Evolutionary conservation across 2,888 invertebrate species (phyloP), one percentile per base, ranked within the genome.

Genomic region (Aphrophora alni): DNA sequence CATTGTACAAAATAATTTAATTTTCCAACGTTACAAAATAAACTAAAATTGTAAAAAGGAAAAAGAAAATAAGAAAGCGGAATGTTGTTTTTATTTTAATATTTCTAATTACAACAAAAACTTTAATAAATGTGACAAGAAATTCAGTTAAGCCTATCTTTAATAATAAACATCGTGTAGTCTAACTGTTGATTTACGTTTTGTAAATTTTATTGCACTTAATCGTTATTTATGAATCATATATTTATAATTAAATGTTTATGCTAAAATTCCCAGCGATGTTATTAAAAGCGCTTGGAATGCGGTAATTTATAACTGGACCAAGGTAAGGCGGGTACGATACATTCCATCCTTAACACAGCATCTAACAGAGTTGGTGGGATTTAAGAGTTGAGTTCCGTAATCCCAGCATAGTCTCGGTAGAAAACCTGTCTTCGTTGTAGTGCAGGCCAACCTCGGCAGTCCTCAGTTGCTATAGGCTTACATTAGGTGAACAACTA

Each of bases 231-330:
- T 59, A 59, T 21, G 59, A 4, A 59, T 59, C 59, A 0, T 59
- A 59, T 59, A 59, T 59, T 59, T 21, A 59, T 59, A 59, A 59
- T 59, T 59, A 59, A 59, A 59, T 59, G 59, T 59, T 44, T 59
- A 21, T 21, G 59, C 59, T 59, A 59, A 59, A 59, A 59, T 59
- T 59, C 59, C 59, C 59, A 21, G 59, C 59, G 59, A 59, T 2
- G 59, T 59, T 59, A 59, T 59, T 59, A 59, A 59, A 59, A 21
- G 12, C 12, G n/a, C 1, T 14, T 14, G 59, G 59, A 59, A 59
- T 59, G 59, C 59, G 59, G 59, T 59, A 59, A 59, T 59, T 59
- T 59, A 59, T 14, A n/a, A 44, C 33, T 8, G 3, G 33, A 33
- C 33, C 21, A 21, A n/a, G 59, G 7, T n/a, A 12, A 21, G 59